Percentiles rank a stretch among this genome's conserved stretches.
Conservation (phyloP, 2,113 vertebrate species). For the Atlantisia rogersi region DNA sequence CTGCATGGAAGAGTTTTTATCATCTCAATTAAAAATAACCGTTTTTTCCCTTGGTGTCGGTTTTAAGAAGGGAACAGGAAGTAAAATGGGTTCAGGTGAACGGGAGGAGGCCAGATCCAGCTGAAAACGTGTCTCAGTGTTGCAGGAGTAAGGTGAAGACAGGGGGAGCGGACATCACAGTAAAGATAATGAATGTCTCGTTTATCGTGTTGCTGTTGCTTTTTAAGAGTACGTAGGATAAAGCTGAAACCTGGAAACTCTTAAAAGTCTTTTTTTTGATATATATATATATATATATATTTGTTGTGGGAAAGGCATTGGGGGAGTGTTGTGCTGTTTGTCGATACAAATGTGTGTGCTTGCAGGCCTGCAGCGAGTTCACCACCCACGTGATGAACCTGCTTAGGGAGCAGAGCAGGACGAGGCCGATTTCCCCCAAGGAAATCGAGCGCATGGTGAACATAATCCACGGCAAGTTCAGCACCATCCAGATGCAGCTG, state of each 20-base stretch:
- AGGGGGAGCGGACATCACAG: neutral
- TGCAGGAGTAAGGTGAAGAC: neutral
- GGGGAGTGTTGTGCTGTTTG: neutral
- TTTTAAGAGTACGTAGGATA: neutral
- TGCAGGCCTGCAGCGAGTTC: conserved; percentile 91
- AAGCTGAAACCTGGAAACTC: neutral
- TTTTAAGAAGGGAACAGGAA: conserved; percentile 5
- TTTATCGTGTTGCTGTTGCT: neutral
- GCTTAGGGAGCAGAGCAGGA: conserved; percentile 88
- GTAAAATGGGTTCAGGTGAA: neutral
- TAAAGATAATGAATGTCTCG: neutral
- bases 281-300: neutral
- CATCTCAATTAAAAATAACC: conserved; percentile 50
- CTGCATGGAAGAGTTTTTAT: conserved; percentile 72
- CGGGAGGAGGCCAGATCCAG: neutral
- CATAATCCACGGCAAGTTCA: conserved; percentile 90
- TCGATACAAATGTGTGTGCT: neutral
- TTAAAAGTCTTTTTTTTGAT: neutral
- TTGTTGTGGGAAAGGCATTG: neutral
- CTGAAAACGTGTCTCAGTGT: neutral
- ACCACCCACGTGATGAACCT: conserved; percentile 91
- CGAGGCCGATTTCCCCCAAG: conserved; percentile 85
- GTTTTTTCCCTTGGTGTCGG: conserved; percentile 39
- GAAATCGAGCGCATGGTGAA: conserved; percentile 88
- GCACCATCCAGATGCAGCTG: conserved; percentile 91